Evolutionary conservation across 2,888 invertebrate species (phyloP), one percentile per base, ranked within the genome.

Genomic region (Drosophila melanosoma): DNA sequence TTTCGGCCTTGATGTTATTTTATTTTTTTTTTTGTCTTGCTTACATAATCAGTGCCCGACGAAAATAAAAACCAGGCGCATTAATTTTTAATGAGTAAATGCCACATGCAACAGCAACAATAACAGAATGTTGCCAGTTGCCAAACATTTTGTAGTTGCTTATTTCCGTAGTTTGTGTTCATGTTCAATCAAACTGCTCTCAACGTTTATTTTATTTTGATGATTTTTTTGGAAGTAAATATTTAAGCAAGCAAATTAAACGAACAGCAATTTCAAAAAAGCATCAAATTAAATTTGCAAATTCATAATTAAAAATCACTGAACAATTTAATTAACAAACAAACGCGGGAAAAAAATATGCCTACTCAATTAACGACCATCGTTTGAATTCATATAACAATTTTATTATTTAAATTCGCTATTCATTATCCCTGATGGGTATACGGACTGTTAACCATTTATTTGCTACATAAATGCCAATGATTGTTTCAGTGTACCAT

Each of bases 291-390:
- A 63, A 67, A 71, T 57, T 73, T 78, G 63, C 64, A 75, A 76
- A 69, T 65, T 67, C 75, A 53, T 76, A 83, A 80, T 89, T 79
- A 69, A 81, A 79, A 82, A 71, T 72, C 68, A 59, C 69, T 71
- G 75, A 40, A 59, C 83, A 85, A 80, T 86, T 86, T 82, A 68
- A 76, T 73, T 71, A 63, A 20, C 61, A 78, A 78, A 78, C 65
- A 88, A 49, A 40, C 57, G 4, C n/a, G 5, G 15, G 4, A 48
- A 58, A 26, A 51, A 38, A 64, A 57, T 60, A 66, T 54, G 51
- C 38, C 42, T 32, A 38, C 64, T 51, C 73, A 83, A 89, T 89
- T 81, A 87, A 81, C 69, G 65, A 59, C 83, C 77, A 81, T 71
- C 72, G 56, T 71, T 79, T 57, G 6, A 8, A 33, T 58, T 11